A percentile compares a stretch with the other conserved stretches of the same genome.
Conservation (phyloP, 2,797 vertebrate genomes). For the Pantherophis vulpinus region DNA sequence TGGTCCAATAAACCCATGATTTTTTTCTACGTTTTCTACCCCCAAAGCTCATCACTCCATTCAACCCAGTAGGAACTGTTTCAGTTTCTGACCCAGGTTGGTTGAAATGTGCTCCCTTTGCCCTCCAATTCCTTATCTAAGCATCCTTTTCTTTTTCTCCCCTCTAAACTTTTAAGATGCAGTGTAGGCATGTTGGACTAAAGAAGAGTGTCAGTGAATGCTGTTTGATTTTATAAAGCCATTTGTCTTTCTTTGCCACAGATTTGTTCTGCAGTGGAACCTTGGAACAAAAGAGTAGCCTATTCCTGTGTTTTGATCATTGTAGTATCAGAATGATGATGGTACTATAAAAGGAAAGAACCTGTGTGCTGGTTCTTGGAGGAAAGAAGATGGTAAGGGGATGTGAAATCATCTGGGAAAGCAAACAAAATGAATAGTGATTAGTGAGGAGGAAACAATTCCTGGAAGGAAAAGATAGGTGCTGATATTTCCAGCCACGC, state of each 20-base stretch:
- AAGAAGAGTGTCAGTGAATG: neutral
- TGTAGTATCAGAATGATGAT: neutral
- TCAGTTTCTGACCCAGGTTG: neutral
- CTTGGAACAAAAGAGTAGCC: neutral
- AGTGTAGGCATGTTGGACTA: neutral
- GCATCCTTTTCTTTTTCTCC: neutral
- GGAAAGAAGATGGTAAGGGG: neutral
- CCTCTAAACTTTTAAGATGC: neutral
- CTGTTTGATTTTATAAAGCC: neutral
- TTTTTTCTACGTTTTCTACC: neutral
- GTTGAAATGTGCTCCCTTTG: neutral
- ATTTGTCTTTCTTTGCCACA: neutral
- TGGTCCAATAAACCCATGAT: neutral
- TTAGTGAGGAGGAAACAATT: neutral
- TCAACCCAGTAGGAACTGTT: neutral
- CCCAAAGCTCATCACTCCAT: neutral
- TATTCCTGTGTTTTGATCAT: neutral
- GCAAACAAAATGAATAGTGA: neutral
- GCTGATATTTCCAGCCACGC: neutral
- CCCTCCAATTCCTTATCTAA: neutral
- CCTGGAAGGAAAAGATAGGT: neutral
- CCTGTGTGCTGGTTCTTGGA: neutral
- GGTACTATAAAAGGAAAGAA: neutral
- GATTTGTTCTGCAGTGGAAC: neutral
- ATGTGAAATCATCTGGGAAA: neutral